A percentile compares a stretch with the other conserved stretches of the same genome.
Conservation (phyloP, 2,888 invertebrate genomes). For the Melanotus villosus region DNA sequence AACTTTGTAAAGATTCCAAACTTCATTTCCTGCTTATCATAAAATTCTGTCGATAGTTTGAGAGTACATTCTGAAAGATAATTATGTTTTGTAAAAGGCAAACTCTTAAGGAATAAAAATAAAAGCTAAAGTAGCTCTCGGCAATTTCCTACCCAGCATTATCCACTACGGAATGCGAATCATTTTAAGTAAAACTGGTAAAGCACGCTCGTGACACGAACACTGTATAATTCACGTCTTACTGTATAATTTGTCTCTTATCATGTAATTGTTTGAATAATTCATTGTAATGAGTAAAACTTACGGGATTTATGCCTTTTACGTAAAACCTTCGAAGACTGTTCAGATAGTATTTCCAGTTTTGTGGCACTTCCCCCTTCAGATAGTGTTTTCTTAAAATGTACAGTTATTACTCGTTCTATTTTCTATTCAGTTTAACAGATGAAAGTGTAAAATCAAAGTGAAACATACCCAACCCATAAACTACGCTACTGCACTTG, state of each 20-base stretch:
- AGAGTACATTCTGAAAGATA: conserved; percentile 39
- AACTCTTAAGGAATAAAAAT: conserved; percentile 12
- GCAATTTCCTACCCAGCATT: conserved; percentile 43
- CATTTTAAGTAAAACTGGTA: conserved; percentile 58
- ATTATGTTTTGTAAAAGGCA: conserved; percentile 38
- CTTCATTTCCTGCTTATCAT: conserved; percentile 50
- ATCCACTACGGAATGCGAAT: conserved; percentile 47
- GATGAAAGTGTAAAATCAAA: conserved; percentile 36
- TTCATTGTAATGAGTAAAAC: conserved; percentile 63
- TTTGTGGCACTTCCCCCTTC: not conserved
- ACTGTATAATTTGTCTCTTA: conserved; percentile 68
- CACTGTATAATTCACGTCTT: conserved; percentile 65
- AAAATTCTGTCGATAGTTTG: conserved; percentile 50
- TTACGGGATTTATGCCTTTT: conserved; percentile 53
- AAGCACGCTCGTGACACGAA: conserved; percentile 63
- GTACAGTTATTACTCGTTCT: conserved; percentile 24
- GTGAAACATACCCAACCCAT: conserved; percentile 41
- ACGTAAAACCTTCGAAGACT: conserved; percentile 23
- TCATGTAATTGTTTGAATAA: conserved; percentile 69
- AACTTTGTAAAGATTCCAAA: conserved; percentile 33
- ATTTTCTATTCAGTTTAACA: conserved; percentile 13
- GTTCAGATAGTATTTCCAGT: not conserved
- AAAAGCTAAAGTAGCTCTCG: conserved; percentile 22
- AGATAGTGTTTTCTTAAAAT: conserved; percentile 1
- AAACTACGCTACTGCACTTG: conserved; percentile 55